These are phyloP conservation scores for Acanthornis magna DNA, from an alignment of 2,797 vertebrate genomes.

Conservation along the genomic window DNA sequence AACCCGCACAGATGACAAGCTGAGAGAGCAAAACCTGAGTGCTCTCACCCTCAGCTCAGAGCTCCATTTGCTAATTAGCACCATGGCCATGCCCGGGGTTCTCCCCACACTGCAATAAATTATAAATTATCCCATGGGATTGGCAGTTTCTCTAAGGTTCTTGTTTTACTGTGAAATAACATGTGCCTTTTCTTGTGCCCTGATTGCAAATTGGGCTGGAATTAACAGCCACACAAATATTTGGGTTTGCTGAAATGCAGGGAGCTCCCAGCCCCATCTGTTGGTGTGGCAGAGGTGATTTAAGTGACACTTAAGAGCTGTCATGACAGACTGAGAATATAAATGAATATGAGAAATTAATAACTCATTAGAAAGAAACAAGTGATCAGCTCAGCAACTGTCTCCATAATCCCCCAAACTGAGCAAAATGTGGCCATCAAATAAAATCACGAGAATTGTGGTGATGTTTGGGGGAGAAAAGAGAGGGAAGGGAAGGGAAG, in stretches of 20 bases:
- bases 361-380: neutral
- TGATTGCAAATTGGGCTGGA: neutral
- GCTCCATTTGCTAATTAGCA: neutral
- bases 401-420: neutral
- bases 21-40: neutral
- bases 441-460: neutral
- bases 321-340: neutral
- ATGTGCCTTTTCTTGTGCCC: neutral
- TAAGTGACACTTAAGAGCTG: neutral
- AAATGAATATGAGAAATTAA: neutral
- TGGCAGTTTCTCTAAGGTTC: neutral
- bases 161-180: neutral
- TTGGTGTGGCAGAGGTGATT: neutral
- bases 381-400: neutral
- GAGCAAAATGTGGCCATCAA: neutral
- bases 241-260: neutral
- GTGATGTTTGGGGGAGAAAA: neutral
- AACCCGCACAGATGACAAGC: neutral
- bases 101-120: neutral
- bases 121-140: neutral
- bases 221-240: neutral
- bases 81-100: neutral
- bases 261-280: neutral
- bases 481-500: neutral
- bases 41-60: neutral